A percentile compares a stretch with the other conserved stretches of the same genome.
Conservation (phyloP, 2,797 vertebrate genomes). For the Lagodon rhomboides region DNA sequence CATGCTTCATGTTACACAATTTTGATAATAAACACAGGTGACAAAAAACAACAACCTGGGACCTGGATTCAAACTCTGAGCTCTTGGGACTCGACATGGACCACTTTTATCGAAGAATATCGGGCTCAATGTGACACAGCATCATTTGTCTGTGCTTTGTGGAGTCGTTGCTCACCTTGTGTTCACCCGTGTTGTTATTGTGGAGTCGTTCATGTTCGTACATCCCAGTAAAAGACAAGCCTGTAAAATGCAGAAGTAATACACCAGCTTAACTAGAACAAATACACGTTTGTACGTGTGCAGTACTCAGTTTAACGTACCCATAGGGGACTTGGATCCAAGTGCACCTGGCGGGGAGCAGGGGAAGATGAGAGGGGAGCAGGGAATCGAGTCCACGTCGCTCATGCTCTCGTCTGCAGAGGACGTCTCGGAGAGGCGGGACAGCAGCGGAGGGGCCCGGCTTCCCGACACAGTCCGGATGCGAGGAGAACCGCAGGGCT, state of each 20-base stretch:
- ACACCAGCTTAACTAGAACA: neutral
- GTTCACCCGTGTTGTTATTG: conserved; percentile 83
- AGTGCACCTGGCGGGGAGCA: conserved; percentile 77
- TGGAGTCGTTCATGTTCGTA: conserved; percentile 83
- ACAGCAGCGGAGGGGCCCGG: conserved; percentile 87
- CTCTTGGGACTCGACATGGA: no score
- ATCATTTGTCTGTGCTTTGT: neutral
- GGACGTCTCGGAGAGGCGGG: conserved; percentile 93
- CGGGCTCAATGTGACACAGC: neutral
- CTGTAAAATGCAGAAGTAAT: conserved; percentile 75
- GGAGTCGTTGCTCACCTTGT: conserved; percentile 84
- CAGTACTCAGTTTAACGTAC: conserved; percentile 32
- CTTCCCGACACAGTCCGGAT: conserved; percentile 90
- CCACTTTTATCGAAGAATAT: neutral
- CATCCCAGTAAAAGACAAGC: conserved; percentile 87
- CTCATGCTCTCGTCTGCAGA: conserved; percentile 93
- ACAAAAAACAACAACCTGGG: no score
- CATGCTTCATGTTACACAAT: no score
- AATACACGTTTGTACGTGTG: neutral
- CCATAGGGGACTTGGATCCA: conserved; percentile 71
- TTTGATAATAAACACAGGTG: no score
- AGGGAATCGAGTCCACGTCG: conserved; percentile 93
- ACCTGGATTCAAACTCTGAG: no score
- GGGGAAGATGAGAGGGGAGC: conserved; percentile 84
- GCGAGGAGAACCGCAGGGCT: conserved; percentile 92